Percentiles rank a stretch among this genome's conserved stretches.
Evolutionary conservation across 2,888 invertebrate species (phyloP).

Genomic region (Ochlodes sylvanus): DNA sequence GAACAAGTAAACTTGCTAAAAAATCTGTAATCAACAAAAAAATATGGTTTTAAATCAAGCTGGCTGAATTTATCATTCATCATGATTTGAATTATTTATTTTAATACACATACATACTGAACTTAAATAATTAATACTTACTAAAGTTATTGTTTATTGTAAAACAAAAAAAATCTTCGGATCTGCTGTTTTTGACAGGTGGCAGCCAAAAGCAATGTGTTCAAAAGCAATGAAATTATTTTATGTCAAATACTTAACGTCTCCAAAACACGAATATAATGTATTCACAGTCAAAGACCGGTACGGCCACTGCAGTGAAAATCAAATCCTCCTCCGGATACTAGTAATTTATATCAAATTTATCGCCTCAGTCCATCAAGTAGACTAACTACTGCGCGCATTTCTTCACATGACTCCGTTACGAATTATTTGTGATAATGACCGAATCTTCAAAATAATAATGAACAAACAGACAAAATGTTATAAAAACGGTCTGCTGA

Average conservation of each 20-base stretch:
- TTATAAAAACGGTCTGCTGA: not conserved
- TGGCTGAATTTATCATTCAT: too few relatives aligned
- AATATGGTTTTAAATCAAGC: too few relatives aligned
- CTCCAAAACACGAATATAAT: conserved; percentile 1
- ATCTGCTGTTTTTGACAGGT: too few relatives aligned
- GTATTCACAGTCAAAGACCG: conserved; percentile 1
- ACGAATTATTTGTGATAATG: not conserved
- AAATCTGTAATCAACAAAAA: too few relatives aligned
- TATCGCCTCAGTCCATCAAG: conserved; percentile 32
- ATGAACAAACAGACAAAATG: not conserved
- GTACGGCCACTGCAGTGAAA: not conserved
- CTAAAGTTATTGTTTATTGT: too few relatives aligned
- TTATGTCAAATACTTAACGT: not conserved
- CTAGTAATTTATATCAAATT: conserved; percentile 58
- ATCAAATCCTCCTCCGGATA: conserved; percentile 51
- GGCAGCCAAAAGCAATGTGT: too few relatives aligned
- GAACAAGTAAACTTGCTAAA: too few relatives aligned
- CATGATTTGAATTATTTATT: too few relatives aligned
- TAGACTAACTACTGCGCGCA: not conserved
- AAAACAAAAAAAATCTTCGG: too few relatives aligned
- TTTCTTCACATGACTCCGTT: not conserved
- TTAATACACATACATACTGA: too few relatives aligned
- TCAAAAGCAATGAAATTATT: not conserved
- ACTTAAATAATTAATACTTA: too few relatives aligned
- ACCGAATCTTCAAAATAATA: not conserved